Percentiles rank a stretch among this genome's conserved stretches.
phyloP scores from a whole-genome alignment of 2,888 invertebrate genomes.

The Zelleria hepariella region DNA sequence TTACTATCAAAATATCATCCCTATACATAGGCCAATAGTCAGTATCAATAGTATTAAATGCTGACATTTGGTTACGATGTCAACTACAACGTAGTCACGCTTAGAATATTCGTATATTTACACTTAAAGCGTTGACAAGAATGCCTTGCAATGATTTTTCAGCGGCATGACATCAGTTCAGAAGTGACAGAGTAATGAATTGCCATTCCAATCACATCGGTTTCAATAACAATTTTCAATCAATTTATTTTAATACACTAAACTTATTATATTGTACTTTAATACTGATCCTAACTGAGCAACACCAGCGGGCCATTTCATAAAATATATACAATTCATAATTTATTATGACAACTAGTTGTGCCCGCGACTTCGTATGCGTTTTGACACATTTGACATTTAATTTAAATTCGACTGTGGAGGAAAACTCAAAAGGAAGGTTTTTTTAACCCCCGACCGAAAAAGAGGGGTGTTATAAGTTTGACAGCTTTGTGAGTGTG shows the following conservation, averaged over 20 bases:
- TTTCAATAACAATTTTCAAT: slow-evolving; percentile 72
- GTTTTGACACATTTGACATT: too few relatives aligned
- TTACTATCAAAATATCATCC: slow-evolving; percentile 8
- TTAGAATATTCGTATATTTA: slow-evolving; percentile 24
- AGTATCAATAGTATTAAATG: neutral
- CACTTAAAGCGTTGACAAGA: slow-evolving; percentile 38
- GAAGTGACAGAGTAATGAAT: slow-evolving; percentile 69
- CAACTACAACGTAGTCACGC: neutral
- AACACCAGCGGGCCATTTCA: too few relatives aligned
- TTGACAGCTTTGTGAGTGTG: too few relatives aligned
- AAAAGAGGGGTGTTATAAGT: too few relatives aligned
- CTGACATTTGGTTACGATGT: neutral
- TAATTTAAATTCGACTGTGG: too few relatives aligned
- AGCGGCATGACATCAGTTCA: slow-evolving; percentile 62
- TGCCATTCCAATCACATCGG: slow-evolving; percentile 66
- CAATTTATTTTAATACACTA: slow-evolving; percentile 71
- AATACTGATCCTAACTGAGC: too few relatives aligned
- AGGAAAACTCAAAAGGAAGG: too few relatives aligned
- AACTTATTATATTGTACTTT: too few relatives aligned
- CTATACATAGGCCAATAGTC: neutral
- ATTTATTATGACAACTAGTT: too few relatives aligned
- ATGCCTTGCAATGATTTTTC: slow-evolving; percentile 43
- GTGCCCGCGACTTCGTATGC: too few relatives aligned
- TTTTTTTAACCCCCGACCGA: too few relatives aligned
- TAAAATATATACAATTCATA: too few relatives aligned